Base-by-base conservation (phyloP, 2,888 invertebrate genomes). In the Heliconius cydno region DNA sequence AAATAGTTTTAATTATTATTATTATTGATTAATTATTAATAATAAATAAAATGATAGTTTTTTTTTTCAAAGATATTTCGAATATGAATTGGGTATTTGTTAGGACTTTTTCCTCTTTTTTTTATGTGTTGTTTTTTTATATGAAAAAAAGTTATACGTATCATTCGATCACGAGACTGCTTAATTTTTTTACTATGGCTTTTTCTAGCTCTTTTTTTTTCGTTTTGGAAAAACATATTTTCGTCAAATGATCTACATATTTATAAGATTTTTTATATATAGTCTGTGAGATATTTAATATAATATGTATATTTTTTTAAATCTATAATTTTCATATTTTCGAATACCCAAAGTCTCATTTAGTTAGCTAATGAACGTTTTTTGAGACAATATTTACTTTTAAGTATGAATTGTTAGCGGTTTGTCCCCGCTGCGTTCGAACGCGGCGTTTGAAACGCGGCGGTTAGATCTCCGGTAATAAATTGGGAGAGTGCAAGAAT, bases 401-500 rank as follows among this genome's bases (percentile, higher is more conserved):
- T 72, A 72, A 72, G 72, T 63, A 65, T 63, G 46, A 34, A 25
- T 72, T 75, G 46, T 75, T 63, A 41, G 75, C 75, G 75, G 65
- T 65, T 41, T 46, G 12, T 41, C 63, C 19, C 38, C 65, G 75
- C 75, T 60, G 38, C 73, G 71, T 78, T 65, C 22, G 34, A 65
- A 71, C 71, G 72, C 76, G 68, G 79, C 76, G 81, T 82, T 81
- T 60, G 72, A 68, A 78, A 76, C 79, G 82, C 73, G 78, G 77
- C 60, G 60, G 73, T 73, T 73, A 34, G 73, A 72, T 52, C 66
- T 57, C 73, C 22, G 66, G 72, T 77, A 68, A 66, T 25, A 19
- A 71, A 76, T 60, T 65, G 81, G 77, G 77, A 79, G 85, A 81
- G 90, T 90, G 91, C 90, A 91, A 90, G 83, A 81, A 85, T 80